Evolutionary conservation across 2,113 vertebrate species (phyloP), one percentile per base, ranked within the genome.

Genomic region (Dipodomys ordii): DNA sequence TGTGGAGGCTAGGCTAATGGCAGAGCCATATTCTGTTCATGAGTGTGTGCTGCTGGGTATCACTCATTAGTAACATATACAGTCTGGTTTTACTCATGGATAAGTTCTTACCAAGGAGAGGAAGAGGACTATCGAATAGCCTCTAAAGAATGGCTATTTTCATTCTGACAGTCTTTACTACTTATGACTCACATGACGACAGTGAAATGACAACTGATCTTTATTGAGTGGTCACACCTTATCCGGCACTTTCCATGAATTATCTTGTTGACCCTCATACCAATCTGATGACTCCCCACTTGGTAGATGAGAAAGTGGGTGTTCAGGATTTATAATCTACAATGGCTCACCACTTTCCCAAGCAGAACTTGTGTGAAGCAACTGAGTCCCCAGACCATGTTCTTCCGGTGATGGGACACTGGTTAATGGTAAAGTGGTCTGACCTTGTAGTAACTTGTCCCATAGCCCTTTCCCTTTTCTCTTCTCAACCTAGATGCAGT

Each of bases 261-360:
- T 76, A 60, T 87, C 67, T 87, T 39, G 35, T 74, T 82, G 88
- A 83, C n/a, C 60, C 13, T 84, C 32, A 18, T 7, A 62, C 82
- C n/a, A 69, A 3, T 85, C 39, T 76, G 67, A 49, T 8, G 16
- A 68, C 28, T 84, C 18, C 8, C 19, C 18, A 76, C 44, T 88
- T 77, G 77, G 77, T 62, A 85, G 91, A 77, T 57, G 71, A 88
- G 60, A 83, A 93, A 23, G 7, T 22, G 27, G 71, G 67, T 30
- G 15, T 4, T 30, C 19, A 30, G 67, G 23, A 53, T 83, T 44
- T 71, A 62, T 64, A 44, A 67, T 23, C 65, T 81, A 64, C 22
- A 5, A 39, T 30, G 23, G 27, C 78, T 46, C 23, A 71, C 12
- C 15, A 25, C 15, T n/a, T 44, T 76, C 44, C 53, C 25, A 93